phyloP scores from a whole-genome alignment of 2,113 vertebrate species.

The Elgaria multicarinata region DNA sequence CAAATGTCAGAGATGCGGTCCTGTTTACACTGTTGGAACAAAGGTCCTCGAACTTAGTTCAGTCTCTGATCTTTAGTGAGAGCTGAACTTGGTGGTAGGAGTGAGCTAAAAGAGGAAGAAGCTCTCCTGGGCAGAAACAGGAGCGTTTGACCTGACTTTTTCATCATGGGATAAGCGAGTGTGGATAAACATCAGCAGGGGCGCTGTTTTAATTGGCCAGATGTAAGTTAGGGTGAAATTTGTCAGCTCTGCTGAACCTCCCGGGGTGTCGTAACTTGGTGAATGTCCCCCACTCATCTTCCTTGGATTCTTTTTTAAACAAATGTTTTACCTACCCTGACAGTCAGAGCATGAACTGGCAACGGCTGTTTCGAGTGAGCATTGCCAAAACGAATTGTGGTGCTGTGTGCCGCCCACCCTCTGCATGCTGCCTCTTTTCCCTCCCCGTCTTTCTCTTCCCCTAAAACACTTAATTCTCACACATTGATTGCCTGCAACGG shows the following conservation, averaged over 20 bases:
- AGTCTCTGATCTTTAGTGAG: background rate
- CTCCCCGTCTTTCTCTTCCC: slow-evolving; percentile 72
- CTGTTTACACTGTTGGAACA: slow-evolving; percentile 54
- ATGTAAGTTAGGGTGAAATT: background rate
- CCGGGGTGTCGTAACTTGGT: too few species aligned
- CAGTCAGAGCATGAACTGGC: slow-evolving; percentile 81
- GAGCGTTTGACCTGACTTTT: too few species aligned
- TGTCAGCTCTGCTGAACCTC: background rate
- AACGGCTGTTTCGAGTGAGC: slow-evolving; percentile 66
- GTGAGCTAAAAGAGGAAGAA: background rate
- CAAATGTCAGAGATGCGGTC: slow-evolving; percentile 63
- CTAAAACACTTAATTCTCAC: slow-evolving; percentile 71
- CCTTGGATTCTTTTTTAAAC: background rate
- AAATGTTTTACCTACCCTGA: slow-evolving; percentile 41
- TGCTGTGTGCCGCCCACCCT: slow-evolving; percentile 59
- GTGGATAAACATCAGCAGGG: background rate
- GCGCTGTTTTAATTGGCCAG: background rate
- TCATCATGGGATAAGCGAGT: background rate
- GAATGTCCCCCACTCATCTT: background rate
- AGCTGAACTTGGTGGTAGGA: background rate
- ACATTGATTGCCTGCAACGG: slow-evolving; percentile 78
- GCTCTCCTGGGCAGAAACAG: background rate
- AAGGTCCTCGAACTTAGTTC: background rate
- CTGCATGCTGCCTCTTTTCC: slow-evolving; percentile 74
- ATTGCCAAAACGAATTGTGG: slow-evolving; percentile 66